Conservation (phyloP, 2,797 vertebrate species). For the Ptychadena robeensis region DNA sequence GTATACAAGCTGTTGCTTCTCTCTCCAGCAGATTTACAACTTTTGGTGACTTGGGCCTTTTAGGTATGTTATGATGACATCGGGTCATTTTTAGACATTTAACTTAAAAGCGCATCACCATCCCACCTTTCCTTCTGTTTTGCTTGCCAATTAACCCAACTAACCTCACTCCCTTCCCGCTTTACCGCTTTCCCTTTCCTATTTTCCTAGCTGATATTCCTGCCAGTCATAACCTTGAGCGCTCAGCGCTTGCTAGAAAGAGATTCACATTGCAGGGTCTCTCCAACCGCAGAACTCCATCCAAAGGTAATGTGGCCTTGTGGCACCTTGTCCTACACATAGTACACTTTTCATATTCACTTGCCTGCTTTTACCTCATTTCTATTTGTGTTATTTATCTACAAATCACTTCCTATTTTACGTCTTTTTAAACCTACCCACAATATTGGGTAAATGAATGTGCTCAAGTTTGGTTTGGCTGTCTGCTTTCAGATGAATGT, state of each 20-base stretch:
- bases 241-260: slow-evolving; percentile 87
- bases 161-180: slow-evolving; percentile 72
- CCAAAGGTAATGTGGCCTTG: slow-evolving; percentile 84
- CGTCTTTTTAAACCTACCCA: not conserved
- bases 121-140: slow-evolving; percentile 64
- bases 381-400: not conserved
- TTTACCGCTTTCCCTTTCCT: slow-evolving; percentile 76
- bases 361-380: slow-evolving; percentile 59
- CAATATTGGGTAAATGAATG: not conserved
- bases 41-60: not conserved
- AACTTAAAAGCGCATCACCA: not conserved
- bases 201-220: slow-evolving; percentile 84
- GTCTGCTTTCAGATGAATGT: not conserved
- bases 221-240: slow-evolving; percentile 81
- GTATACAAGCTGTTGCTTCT: too few species aligned
- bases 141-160: slow-evolving; percentile 67
- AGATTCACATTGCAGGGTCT: slow-evolving; percentile 94
- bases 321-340: slow-evolving; percentile 65
- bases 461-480: not conserved
- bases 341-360: slow-evolving; percentile 47
- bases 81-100: not conserved
- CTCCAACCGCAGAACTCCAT: slow-evolving; percentile 91
- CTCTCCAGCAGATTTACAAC: not conserved
- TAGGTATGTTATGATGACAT: not conserved
- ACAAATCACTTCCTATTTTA: not conserved